Evolutionary conservation across 2,888 invertebrate species (phyloP), one percentile per base, ranked within the genome.

Genomic region (Lycia hirtaria): DNA sequence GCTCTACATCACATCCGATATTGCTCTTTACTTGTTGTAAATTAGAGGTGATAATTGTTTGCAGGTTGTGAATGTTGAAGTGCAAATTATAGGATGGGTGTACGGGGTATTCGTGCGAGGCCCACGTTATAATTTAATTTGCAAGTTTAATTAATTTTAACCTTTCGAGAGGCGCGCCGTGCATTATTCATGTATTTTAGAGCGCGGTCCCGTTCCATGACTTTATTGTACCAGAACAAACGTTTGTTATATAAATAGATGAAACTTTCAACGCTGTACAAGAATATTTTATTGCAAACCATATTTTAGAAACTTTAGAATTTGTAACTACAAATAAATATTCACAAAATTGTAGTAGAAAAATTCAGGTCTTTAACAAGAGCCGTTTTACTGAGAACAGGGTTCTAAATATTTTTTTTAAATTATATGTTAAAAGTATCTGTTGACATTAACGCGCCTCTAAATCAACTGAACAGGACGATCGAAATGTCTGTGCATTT

Each of bases 61-160:
- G 49, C 10, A n/a, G 10, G 15, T 41, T 24, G 20, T 0, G 7
- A 22, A 4, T 10, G 5, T 22, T 44, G 15, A 44, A 12, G 59
- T 48, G 41, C 14, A 60, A 59, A 33, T 45, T 56, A 47, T 10
- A 12, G 55, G n/a, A 43, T 30, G 38, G 24, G 24, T 60, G 58
- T 58, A 58, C 45, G 37, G 50, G 57, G 54, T 48, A 49, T 44
- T 37, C 40, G 56, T 44, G 64, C 53, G 62, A 55, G 65, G 62
- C 62, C 63, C 70, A 62, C 72, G 65, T 73, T 70, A 74, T 81
- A 72, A 83, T 82, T 82, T 76, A 77, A 82, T 85, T 81, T 79
- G 71, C 76, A 83, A 82, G 76, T 84, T 84, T 81, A 83, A 85
- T 85, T 83, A 85, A 84, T 81, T 81, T 76, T 61, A 80, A 75